Base-by-base conservation (phyloP, 1,140 invertebrate species). In the Orussus abietinus region DNA sequence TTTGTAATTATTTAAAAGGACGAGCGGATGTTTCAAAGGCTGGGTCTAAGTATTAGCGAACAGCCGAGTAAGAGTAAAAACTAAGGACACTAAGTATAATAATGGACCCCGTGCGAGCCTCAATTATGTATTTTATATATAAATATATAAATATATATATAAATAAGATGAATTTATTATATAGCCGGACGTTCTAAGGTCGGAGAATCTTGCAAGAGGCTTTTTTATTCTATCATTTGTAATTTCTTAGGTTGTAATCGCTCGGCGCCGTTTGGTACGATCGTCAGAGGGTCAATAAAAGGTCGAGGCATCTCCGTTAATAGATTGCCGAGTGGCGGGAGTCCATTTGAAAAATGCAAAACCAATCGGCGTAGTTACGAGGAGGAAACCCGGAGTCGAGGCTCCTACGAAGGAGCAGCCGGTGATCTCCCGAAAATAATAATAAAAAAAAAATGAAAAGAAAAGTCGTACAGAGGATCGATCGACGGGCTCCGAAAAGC, bases 61-160 rank as follows among this genome's bases (percentile, higher is more conserved):
- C 49, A 59, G 53, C 55, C 45, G 47, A 49, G 52, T 55, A 59
- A 59, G 44, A 35, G 59, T 53, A 58, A n/a, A n/a, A n/a, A 58
- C 46, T 53, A 59, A 53, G 47, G 34, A 53, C 47, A 49, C 47
- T 45, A 45, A 57, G 32, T 66, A 67, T 65, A 55, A 62, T 57
- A 48, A 56, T 58, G 54, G 55, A 61, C 51, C 53, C 55, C 47
- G 51, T 47, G 49, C 49, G 59, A 66, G 66, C 62, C 64, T 68
- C 66, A 61, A 66, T 69, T 57, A 65, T 71, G 67, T 69, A 70
- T 69, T 70, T 70, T 70, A 69, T 68, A 70, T 66, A 67, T 63
- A 66, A 61, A 62, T 62, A 64, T 59, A 56, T 55, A 59, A 55
- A 57, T 59, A 59, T 54, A 51, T 40, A 34, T 42, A 45, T 43